Percentiles rank a stretch among this genome's conserved stretches.
Conservation (phyloP, 2,888 invertebrate species). For the Zelleria hepariella region DNA sequence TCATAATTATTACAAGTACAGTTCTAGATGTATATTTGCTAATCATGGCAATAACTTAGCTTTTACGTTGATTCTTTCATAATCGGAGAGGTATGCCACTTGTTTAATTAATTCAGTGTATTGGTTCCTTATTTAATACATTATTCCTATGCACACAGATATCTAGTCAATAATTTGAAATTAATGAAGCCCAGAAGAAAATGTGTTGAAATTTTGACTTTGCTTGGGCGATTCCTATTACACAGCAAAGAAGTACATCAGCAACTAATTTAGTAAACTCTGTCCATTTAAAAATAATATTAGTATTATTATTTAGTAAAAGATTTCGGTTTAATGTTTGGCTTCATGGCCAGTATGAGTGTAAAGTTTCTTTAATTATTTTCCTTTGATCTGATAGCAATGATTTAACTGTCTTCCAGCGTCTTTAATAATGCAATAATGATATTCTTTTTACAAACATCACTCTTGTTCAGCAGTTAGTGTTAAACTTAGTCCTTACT, state of each 20-base stretch:
- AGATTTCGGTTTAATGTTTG: slow-evolving; percentile 48
- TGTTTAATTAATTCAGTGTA: slow-evolving; percentile 45
- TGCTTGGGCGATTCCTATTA: slow-evolving; percentile 45
- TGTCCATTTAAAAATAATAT: slow-evolving; percentile 40
- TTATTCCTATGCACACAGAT: slow-evolving; percentile 70
- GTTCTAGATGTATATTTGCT: too few relatives aligned
- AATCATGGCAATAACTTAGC: slow-evolving; percentile 57
- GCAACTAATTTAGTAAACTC: slow-evolving; percentile 17
- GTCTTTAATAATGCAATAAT: slow-evolving; percentile 36
- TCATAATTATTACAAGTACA: too few relatives aligned
- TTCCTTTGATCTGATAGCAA: slow-evolving; percentile 60
- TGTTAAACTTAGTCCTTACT: slow-evolving; percentile 23
- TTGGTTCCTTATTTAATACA: slow-evolving; percentile 68
- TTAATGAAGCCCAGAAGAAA: slow-evolving; percentile 46
- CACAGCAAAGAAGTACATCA: slow-evolving; percentile 46
- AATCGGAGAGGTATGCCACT: slow-evolving; percentile 50
- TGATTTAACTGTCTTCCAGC: slow-evolving; percentile 66
- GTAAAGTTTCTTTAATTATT: background rate
- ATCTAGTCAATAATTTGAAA: slow-evolving; percentile 71
- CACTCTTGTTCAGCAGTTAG: slow-evolving; percentile 6
- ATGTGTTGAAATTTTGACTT: slow-evolving; percentile 41
- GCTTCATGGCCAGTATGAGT: slow-evolving; percentile 48
- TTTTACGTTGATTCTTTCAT: slow-evolving; percentile 38
- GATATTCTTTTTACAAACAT: slow-evolving; percentile 4
- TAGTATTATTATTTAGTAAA: slow-evolving; percentile 48